Evolutionary conservation across 1,140 invertebrate species (phyloP), one percentile per base, ranked within the genome.

Genomic region (Mactra quadrangularis): DNA sequence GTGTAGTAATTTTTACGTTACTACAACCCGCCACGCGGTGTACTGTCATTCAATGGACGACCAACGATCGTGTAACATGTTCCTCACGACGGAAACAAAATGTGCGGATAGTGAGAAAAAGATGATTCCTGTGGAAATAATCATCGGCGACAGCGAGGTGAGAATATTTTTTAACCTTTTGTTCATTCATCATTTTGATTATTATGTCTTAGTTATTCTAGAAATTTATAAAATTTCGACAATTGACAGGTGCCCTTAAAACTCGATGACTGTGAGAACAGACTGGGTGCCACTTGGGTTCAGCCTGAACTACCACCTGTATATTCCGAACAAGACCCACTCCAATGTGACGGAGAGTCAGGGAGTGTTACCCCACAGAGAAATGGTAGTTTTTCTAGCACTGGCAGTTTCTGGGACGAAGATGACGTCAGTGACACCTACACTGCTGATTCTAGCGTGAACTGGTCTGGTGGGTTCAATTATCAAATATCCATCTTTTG

Each of bases 391-490:
- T 64, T 50, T 52, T 38, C 55, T 53, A 68, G 64, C 41, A 52
- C 47, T 17, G 66, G 47, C 7, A 52, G 52, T 35, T 50, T 45
- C 33, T 52, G 62, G 33, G 60, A 68, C 53, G 60, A 57, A 13
- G 76, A 79, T 55, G 76, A 79, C 52, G 62, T 38, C 60, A n/a
- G n/a, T n/a, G 47, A 38, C 45, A 68, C 31, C 11, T 31, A 66
- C 3, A 41, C 22, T 55, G 62, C 25, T 25, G 62, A 66, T n/a
- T 27, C 60, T 68, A 62, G 76, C 38, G 60, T 38, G n/a, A 57
- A 19, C 29, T 79, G 76, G 76, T 66, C 62, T 68, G 76, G 76
- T 79, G 76, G 76, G 76, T 79, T 62, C 31, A 4, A 3, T n/a
- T n/a, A n/a, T n/a, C n/a, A n/a, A n/a, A n/a, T n/a, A n/a, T n/a